Percentiles rank a stretch among this genome's conserved stretches.
phyloP scores from a whole-genome alignment of 2,797 vertebrate genomes.

The Delichon dasypus region DNA sequence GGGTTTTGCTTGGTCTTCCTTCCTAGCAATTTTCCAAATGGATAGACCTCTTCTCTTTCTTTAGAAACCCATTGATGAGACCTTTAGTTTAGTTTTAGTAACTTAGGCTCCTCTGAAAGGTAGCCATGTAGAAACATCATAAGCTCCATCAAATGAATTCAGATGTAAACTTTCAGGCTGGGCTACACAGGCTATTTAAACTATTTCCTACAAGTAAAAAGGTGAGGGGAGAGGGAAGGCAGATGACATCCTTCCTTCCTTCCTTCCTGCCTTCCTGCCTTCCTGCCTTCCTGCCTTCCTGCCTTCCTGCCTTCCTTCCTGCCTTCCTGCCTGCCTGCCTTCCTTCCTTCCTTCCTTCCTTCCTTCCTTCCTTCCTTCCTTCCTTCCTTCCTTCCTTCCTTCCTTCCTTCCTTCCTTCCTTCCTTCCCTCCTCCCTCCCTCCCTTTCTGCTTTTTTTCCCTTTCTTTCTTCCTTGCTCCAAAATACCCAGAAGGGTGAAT shows the following conservation, averaged over 20 bases:
- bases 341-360: rapidly evolving
- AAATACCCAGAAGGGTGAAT: neutral
- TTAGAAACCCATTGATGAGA: neutral
- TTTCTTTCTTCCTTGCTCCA: neutral
- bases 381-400: no score
- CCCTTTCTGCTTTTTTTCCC: no score
- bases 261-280: neutral
- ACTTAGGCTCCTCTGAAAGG: neutral
- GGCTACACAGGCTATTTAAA: neutral
- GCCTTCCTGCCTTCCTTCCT: rapidly evolving
- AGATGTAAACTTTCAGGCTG: neutral
- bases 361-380: rapidly evolving
- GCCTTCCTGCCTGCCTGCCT: no score
- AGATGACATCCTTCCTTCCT: neutral
- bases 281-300: no score
- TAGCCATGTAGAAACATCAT: neutral
- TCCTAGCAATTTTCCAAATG: neutral
- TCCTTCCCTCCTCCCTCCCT: no score
- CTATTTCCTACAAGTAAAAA: neutral
- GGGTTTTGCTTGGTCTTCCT: neutral
- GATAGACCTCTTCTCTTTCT: neutral
- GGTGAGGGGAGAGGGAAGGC: rapidly evolving
- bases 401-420: no score
- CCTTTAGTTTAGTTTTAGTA: neutral
- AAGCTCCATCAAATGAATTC: neutral